These are phyloP conservation scores for Falcunculus frontatus DNA, from an alignment of 2,113 vertebrate species.

Conservation along the genomic window DNA sequence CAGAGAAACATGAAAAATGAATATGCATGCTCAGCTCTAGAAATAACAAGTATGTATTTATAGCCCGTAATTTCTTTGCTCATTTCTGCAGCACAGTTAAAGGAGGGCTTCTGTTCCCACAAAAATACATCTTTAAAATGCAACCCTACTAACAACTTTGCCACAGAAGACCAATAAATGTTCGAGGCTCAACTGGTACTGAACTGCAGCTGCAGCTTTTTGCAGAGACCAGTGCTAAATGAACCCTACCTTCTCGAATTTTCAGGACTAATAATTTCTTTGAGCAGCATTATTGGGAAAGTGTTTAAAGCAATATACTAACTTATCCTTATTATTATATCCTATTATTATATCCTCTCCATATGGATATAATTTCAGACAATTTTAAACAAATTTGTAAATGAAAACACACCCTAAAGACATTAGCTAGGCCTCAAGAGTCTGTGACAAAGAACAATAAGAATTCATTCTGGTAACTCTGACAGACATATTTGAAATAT, in stretches of 20 bases:
- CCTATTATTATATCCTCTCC: neutral
- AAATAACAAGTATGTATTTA: neutral
- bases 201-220: neutral
- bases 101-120: neutral
- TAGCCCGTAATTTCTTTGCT: neutral
- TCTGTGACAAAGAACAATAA: neutral
- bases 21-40: neutral
- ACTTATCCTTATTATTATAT: neutral
- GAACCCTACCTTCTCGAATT: neutral
- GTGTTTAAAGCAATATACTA: neutral
- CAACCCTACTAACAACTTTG: neutral
- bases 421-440: neutral
- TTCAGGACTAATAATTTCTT: neutral
- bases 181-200: neutral
- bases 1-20: neutral
- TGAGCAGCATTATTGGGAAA: neutral
- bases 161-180: neutral
- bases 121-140: neutral
- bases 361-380: neutral
- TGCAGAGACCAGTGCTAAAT: neutral
- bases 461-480: neutral
- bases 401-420: neutral
- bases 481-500: slow-evolving; percentile 11
- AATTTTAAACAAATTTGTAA: neutral
- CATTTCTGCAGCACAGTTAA: neutral